Conservation (phyloP, 2,797 vertebrate genomes). For the Coluber constrictor region DNA sequence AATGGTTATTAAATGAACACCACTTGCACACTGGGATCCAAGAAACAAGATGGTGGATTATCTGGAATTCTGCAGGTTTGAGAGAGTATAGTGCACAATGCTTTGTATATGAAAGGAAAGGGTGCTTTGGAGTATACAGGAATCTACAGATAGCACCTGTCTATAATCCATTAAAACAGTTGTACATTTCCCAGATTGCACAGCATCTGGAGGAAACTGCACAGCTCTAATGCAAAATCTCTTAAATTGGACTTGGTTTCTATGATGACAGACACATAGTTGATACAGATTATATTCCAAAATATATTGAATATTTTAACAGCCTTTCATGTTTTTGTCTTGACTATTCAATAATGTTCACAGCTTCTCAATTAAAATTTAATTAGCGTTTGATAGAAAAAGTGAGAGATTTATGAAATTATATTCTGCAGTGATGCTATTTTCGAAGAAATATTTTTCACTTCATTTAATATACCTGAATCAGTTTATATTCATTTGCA, state of each 20-base stretch:
- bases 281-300: background rate
- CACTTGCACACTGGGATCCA: background rate
- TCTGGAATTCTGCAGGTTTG: background rate
- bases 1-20: background rate
- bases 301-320: background rate
- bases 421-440: background rate
- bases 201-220: background rate
- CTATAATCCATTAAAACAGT: background rate
- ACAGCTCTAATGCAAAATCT: background rate
- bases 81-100: background rate
- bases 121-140: background rate
- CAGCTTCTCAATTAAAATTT: rapidly evolving
- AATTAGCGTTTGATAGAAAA: background rate
- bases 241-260: background rate
- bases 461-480: constrained; percentile 4
- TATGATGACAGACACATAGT: background rate
- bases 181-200: background rate
- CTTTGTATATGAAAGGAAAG: background rate
- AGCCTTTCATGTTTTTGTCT: background rate
- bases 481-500: constrained; percentile 1
- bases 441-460: background rate
- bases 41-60: background rate
- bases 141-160: background rate
- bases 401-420: background rate
- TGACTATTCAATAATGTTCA: no score